phyloP scores from a whole-genome alignment of 1,140 invertebrate genomes.

The Achroia grisella region DNA sequence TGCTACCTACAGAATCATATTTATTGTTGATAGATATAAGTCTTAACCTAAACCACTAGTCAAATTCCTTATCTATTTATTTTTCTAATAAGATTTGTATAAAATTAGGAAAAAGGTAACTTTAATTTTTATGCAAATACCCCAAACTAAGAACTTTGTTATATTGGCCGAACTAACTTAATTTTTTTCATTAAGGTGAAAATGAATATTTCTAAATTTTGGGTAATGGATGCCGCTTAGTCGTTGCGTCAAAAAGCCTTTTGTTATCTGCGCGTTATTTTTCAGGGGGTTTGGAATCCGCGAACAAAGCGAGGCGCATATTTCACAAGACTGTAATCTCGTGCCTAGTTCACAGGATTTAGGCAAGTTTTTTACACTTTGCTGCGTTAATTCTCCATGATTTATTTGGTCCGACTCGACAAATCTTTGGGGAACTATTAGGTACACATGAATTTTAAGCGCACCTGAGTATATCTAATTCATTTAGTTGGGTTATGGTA shows the following conservation, averaged over 20 bases:
- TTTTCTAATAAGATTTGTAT: too few species aligned
- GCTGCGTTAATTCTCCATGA: slow-evolving; percentile 36
- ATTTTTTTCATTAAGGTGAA: slow-evolving; percentile 23
- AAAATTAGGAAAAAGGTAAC: too few species aligned
- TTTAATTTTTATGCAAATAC: slow-evolving; percentile 1
- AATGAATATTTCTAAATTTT: slow-evolving; percentile 37
- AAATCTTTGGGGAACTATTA: slow-evolving; percentile 12
- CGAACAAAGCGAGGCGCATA: slow-evolving; percentile 55
- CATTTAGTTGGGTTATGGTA: too few species aligned
- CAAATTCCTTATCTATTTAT: too few species aligned
- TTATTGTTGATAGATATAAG: too few species aligned
- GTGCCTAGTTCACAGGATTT: slow-evolving; percentile 45
- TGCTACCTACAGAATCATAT: too few species aligned
- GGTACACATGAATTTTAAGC: not conserved
- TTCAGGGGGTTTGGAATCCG: slow-evolving; percentile 49
- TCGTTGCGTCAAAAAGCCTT: slow-evolving; percentile 50
- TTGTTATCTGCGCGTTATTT: slow-evolving; percentile 60
- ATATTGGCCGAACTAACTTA: too few species aligned
- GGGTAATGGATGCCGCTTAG: slow-evolving; percentile 37
- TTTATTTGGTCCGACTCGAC: slow-evolving; percentile 13
- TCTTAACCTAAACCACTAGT: too few species aligned
- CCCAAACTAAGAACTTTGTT: not conserved
- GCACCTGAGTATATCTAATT: too few species aligned
- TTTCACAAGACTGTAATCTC: slow-evolving; percentile 57
- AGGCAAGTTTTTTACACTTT: slow-evolving; percentile 41